Base-by-base conservation (phyloP, 1,140 invertebrate species). In the Zaprionus davidi region DNA sequence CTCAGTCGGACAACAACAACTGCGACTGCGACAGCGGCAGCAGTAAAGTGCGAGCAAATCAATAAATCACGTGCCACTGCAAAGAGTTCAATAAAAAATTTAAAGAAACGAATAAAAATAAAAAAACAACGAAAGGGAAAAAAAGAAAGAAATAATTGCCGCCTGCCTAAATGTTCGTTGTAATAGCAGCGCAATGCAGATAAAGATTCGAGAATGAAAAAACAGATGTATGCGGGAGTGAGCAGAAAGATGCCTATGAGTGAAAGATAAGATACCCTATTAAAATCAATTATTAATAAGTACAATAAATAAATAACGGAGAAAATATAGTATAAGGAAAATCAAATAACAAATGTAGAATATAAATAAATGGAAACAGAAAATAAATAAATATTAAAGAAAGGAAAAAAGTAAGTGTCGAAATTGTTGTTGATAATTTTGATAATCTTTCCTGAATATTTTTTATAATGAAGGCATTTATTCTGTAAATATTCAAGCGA, bases 1-100 rank as follows among this genome's bases (percentile, higher is more conserved):
- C 66, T 56, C 76, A 68, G 71, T 5, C 34, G 12, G 46, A 2
- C 20, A 55, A 17, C 22, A 44, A 58, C 56, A 58, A 67, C 46
- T 22, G 22, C 17, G 11, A 24, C 46, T 13, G n/a, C 41, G 41
- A 46, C 41, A 7, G 38, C 55, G 20, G n/a, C 55, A 53, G 36
- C 17, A 59, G 13, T 41, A 13, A 62, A 77, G 78, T 76, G 76
- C 56, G 65, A 71, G 51, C 59, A 79, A 81, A 88, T 88, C 85
- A 88, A 88, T 88, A 90, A 88, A 85, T 88, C 81, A 90, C 80
- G 63, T 78, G 80, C 73, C 73, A 65, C 73, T 71, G 71, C 72
- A 87, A 68, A 73, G 71, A 69, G 78, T 74, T 68, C 71, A 79
- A 78, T 71, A 72, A 70, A 78, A 75, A 38, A 65, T 56, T 22